Base-by-base conservation (phyloP, 2,888 invertebrate genomes). In the Alviniconcha strummeri region DNA sequence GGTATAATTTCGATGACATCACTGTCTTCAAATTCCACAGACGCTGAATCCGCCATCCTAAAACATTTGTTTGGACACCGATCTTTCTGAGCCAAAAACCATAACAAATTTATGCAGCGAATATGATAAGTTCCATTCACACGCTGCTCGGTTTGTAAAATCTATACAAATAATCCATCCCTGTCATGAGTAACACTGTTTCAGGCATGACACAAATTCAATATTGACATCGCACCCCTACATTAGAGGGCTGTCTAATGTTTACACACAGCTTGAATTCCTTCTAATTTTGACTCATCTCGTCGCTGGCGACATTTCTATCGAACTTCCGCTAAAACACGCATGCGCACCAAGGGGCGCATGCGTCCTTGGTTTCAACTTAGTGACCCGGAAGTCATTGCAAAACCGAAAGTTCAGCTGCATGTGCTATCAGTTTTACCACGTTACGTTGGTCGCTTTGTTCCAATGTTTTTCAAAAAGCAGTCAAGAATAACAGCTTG, bases 1-100 rank as follows among this genome's bases (percentile, higher is more conserved):
- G 90, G 89, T 64, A 90, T 87, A n/a, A 91, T 89, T 82, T 91
- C 91, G 67, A 91, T 90, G 55, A 91, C 89, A 84, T 91, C 91
- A 75, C 87, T 87, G 78, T 90, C 90, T 55, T 77, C 81, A 11
- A 78, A 79, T 15, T 82, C 84, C 57, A 82, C 76, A 5, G 82
- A 82, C 19, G 75, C 9, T 11, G 19, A 76, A 72, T 72, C 60
- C 54, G 79, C 79, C 83, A 83, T 83, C 57, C 60, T 72, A 15
- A 11, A 52, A 64, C 36, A 57, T 52, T 80, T 80, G n/a, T 19
- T 60, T 36, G 67, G 19, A 36, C n/a, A 36, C 67, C 6, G 57
- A 79, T 19, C 64, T 56, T 60, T 79, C 36, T 19, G 36, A 79
- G 67, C 79, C 60, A 79, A 79, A 79, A 60, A 11, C 60, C 9